Percentiles rank a stretch among this genome's conserved stretches.
Evolutionary conservation across 2,888 invertebrate species (phyloP).

Genomic region (Orchesellides sinensis): DNA sequence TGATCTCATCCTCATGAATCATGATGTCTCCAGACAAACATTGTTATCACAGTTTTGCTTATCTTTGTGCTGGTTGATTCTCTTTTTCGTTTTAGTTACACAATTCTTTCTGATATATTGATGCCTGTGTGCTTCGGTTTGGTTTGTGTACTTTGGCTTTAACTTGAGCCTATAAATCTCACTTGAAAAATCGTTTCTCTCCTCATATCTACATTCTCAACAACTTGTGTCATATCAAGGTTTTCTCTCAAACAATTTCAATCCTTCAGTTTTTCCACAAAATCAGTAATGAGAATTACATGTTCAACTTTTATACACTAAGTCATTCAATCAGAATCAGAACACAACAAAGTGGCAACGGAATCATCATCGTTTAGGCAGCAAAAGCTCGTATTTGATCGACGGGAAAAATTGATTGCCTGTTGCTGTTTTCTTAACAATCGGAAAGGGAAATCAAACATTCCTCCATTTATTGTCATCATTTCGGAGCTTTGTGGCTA

Average conservation of each 20-base stretch:
- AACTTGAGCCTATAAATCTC: constrained; percentile 62
- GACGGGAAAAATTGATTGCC: no score
- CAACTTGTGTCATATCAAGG: not conserved
- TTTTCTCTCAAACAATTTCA: constrained; percentile 7
- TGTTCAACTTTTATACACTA: no score
- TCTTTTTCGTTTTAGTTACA: constrained; percentile 52
- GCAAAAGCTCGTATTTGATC: no score
- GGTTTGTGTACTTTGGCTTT: constrained; percentile 65
- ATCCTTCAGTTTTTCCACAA: constrained; percentile 15
- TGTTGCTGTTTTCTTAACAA: no score
- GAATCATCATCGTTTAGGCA: no score
- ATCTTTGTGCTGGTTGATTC: constrained; percentile 50
- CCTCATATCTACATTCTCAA: constrained; percentile 43
- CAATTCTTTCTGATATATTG: constrained; percentile 49
- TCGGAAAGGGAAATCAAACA: no score
- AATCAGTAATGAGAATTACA: constrained; percentile 44
- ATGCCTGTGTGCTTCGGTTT: constrained; percentile 35
- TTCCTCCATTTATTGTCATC: no score
- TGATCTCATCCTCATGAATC: constrained; percentile 56
- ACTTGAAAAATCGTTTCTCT: constrained; percentile 61
- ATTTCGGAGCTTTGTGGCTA: no score
- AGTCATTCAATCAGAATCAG: no score
- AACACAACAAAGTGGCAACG: no score
- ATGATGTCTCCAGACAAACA: constrained; percentile 65
- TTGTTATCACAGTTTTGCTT: constrained; percentile 58